Conservation (phyloP, 1,140 invertebrate genomes). For the Apis florea region DNA sequence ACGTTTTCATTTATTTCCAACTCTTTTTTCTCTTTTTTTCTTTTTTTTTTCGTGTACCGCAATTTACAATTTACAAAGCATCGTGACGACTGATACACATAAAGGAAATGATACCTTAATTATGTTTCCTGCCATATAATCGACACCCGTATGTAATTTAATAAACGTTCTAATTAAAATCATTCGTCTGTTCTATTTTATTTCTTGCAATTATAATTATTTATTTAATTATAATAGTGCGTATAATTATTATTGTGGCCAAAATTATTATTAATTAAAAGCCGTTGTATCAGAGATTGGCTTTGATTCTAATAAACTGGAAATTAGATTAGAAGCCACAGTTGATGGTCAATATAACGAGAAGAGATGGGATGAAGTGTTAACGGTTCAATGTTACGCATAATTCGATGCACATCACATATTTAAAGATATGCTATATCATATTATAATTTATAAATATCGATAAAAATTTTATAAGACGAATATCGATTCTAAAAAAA, state of each 20-base stretch:
- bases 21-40: slow-evolving; percentile 23
- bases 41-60: background rate
- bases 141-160: background rate
- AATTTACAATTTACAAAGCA: background rate
- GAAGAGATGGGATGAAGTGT: too few species aligned
- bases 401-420: background rate
- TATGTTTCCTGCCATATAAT: slow-evolving; percentile 2
- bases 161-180: background rate
- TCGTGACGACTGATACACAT: background rate
- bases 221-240: too few species aligned
- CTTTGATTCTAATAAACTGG: background rate
- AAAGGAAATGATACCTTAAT: slow-evolving; percentile 1
- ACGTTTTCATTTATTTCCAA: slow-evolving; percentile 22
- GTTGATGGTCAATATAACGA: background rate
- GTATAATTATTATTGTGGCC: too few species aligned
- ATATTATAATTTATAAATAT: too few species aligned
- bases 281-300: background rate
- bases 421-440: background rate
- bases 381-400: background rate
- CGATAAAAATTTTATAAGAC: too few species aligned
- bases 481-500: too few species aligned
- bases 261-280: too few species aligned
- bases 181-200: too few species aligned
- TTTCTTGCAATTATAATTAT: too few species aligned
- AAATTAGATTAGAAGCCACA: slow-evolving; percentile 13